Percentiles rank a stretch among this genome's conserved stretches.
Evolutionary conservation across 2,113 vertebrate species (phyloP).

Genomic region (Otolemur garnettii): DNA sequence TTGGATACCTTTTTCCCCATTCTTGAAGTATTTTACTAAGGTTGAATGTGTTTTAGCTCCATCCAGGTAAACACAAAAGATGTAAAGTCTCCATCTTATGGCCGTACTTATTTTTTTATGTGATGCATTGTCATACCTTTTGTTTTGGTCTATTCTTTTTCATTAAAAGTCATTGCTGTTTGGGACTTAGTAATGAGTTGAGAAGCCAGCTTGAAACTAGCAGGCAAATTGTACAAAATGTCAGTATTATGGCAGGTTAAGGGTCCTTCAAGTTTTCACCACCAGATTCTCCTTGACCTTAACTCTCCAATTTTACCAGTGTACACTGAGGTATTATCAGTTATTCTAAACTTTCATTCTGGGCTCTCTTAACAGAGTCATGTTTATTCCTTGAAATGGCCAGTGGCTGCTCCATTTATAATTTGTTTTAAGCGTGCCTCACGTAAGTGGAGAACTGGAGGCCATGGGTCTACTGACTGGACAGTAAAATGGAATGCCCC

Average conservation of each 20-base stretch:
- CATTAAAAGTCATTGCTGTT: neutral
- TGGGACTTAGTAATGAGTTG: neutral
- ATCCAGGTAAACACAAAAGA: no score
- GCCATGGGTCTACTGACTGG: neutral
- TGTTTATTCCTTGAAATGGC: conserved; percentile 48
- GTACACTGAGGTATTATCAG: neutral
- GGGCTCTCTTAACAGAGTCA: conserved; percentile 23
- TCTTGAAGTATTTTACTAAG: no score
- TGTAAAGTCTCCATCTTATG: no score
- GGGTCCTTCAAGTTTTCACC: neutral
- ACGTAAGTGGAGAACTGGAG: conserved; percentile 17
- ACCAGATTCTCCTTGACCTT: neutral
- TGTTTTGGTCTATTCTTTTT: conserved; percentile 4
- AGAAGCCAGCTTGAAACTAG: conserved; percentile 25
- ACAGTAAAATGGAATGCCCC: neutral
- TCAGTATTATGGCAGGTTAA: neutral
- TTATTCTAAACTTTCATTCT: neutral
- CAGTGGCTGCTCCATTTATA: neutral
- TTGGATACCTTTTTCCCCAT: no score
- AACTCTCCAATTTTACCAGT: neutral
- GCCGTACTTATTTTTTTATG: neutral
- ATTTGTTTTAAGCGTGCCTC: neutral
- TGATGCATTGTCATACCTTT: neutral
- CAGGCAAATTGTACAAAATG: neutral
- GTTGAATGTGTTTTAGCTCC: no score